A percentile compares a stretch with the other conserved stretches of the same genome.
phyloP scores from a whole-genome alignment of 2,797 vertebrate species.

The Clarias pachynema region DNA sequence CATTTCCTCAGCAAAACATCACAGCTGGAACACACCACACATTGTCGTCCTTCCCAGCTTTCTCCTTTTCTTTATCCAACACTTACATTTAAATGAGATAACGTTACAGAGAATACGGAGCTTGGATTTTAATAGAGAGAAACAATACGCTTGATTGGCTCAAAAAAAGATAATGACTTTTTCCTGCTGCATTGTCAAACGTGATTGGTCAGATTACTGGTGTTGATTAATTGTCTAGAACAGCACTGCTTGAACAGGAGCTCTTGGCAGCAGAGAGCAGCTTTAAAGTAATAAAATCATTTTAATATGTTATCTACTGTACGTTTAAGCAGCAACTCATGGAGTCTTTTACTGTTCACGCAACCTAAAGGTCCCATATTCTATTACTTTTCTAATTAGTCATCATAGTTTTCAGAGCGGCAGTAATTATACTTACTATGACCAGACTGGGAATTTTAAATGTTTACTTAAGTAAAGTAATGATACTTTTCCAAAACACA shows the following conservation, averaged over 20 bases:
- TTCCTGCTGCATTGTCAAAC: background rate
- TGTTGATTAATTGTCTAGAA: background rate
- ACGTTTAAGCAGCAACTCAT: background rate
- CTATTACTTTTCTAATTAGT: too few relatives aligned
- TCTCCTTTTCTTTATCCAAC: background rate
- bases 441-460: too few relatives aligned
- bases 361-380: too few relatives aligned
- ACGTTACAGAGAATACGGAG: background rate
- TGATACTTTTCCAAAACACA: too few relatives aligned
- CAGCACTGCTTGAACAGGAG: background rate
- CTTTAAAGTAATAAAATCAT: background rate
- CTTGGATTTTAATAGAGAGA: background rate
- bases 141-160: background rate
- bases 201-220: background rate
- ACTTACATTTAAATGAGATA: background rate
- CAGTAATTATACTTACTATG: too few relatives aligned
- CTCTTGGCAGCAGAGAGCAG: background rate
- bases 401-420: too few relatives aligned
- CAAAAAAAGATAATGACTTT: background rate
- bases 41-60: background rate
- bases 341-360: background rate
- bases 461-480: too few relatives aligned
- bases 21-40: slow-evolving; percentile 15
- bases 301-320: background rate
- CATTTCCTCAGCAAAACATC: slow-evolving; percentile 14